Percentiles rank a stretch among this genome's conserved stretches.
Evolutionary conservation across 2,888 invertebrate species (phyloP).

Genomic region (Microplitis deprimator): DNA sequence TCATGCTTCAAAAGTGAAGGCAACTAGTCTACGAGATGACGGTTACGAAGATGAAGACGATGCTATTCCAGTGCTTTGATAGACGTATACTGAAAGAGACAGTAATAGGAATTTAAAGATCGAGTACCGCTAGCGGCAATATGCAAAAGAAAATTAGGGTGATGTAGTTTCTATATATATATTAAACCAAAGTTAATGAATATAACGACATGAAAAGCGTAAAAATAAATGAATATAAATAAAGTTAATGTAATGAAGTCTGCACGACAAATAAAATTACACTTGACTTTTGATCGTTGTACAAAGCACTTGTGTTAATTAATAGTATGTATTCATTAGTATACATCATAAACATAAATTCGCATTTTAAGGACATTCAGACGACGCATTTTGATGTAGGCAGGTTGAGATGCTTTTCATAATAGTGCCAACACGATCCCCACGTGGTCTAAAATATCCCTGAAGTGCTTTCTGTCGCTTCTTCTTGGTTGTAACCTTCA

Average conservation of each 20-base stretch:
- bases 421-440: constrained; percentile 9
- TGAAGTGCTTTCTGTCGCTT: constrained; percentile 23
- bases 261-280: neutral
- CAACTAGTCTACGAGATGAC: neutral
- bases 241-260: neutral
- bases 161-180: constrained; percentile 19
- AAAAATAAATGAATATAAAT: neutral
- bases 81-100: constrained; percentile 17
- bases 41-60: constrained; percentile 7
- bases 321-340: neutral
- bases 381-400: neutral
- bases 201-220: neutral
- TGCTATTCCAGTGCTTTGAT: constrained; percentile 11
- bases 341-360: neutral
- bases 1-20: constrained; percentile 33
- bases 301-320: neutral
- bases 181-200: constrained; percentile 1
- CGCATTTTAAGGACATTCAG: neutral
- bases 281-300: neutral
- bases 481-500: constrained; percentile 41
- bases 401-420: neutral
- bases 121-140: constrained; percentile 6
- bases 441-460: constrained; percentile 13
- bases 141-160: constrained; percentile 20
- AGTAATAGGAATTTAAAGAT: constrained; percentile 31